Evolutionary conservation across 2,888 invertebrate species (phyloP).

Genomic region (Tholera decimalis): DNA sequence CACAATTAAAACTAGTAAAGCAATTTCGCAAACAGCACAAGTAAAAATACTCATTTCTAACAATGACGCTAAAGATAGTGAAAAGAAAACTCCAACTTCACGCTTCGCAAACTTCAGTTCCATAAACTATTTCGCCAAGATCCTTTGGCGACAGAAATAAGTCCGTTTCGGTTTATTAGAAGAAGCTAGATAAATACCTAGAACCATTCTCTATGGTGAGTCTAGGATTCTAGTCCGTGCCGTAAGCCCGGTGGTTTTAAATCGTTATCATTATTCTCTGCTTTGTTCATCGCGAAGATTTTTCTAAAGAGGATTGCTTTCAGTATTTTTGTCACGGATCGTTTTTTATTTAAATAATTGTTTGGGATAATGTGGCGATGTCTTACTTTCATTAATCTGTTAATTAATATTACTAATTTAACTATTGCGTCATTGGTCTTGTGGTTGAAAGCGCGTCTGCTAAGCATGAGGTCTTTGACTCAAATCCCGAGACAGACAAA

Average conservation of each 20-base stretch:
- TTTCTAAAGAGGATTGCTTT: constrained; percentile 42
- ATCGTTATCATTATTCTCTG: constrained; percentile 60
- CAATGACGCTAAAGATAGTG: constrained; percentile 42
- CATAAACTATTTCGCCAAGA: constrained; percentile 40
- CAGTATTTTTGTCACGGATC: constrained; percentile 9
- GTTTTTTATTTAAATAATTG: constrained; percentile 15
- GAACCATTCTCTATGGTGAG: constrained; percentile 51
- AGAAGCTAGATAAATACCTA: constrained; percentile 60
- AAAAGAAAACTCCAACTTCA: constrained; percentile 40
- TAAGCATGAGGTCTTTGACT: no score
- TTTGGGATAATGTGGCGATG: not conserved
- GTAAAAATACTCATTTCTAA: constrained; percentile 40
- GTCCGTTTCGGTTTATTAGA: constrained; percentile 58
- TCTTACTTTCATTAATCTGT: not conserved
- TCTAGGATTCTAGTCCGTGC: constrained; percentile 38
- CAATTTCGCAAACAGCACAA: constrained; percentile 35
- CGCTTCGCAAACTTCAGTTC: constrained; percentile 38
- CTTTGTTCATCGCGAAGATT: constrained; percentile 51
- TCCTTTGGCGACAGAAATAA: constrained; percentile 58
- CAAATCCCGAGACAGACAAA: no score
- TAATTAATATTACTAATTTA: not conserved
- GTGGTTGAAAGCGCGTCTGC: not conserved
- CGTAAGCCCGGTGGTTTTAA: constrained; percentile 54
- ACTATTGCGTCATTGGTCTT: no score
- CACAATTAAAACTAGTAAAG: constrained; percentile 27